These are phyloP conservation scores for Varanus salvator DNA, from an alignment of 2,113 vertebrate species.

Conservation along the genomic window DNA sequence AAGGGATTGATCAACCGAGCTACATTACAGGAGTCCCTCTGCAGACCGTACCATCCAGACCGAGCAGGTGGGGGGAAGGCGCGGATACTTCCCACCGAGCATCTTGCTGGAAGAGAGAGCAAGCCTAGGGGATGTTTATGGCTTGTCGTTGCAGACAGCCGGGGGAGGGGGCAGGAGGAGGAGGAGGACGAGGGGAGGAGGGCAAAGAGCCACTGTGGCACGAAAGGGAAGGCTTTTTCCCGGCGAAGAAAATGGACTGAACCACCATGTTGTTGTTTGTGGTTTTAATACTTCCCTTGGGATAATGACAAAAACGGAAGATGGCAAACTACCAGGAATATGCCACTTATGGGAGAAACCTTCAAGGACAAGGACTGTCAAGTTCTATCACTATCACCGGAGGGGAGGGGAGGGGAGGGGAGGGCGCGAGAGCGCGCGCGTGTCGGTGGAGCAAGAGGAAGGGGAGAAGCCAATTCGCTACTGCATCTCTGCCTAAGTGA, in stretches of 20 bases:
- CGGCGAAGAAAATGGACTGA: conserved; percentile 55
- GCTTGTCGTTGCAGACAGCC: conserved; percentile 18
- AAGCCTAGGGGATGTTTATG: conserved; percentile 39
- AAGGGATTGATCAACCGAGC: conserved; percentile 81
- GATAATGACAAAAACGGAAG: conserved; percentile 71
- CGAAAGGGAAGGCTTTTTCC: conserved; percentile 9
- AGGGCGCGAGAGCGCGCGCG: neutral
- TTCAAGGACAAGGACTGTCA: conserved; percentile 79
- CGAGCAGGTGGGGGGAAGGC: conserved; percentile 77
- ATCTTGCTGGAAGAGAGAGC: conserved; percentile 54
- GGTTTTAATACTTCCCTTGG: conserved; percentile 74
- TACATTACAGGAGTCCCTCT: conserved; percentile 83
- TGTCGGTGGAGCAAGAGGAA: neutral
- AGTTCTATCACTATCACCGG: conserved; percentile 39
- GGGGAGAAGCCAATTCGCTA: neutral
- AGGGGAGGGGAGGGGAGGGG: neutral
- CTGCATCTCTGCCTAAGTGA: neutral
- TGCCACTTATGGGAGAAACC: conserved; percentile 74
- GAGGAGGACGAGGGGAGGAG: neutral
- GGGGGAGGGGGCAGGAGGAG: neutral
- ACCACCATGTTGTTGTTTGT: conserved; percentile 73
- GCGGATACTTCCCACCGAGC: conserved; percentile 54
- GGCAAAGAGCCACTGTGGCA: neutral
- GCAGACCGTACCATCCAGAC: conserved; percentile 89
- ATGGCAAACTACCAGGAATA: conserved; percentile 78